phyloP scores from a whole-genome alignment of 2,797 vertebrate species.

The Cheirogaleus major region DNA sequence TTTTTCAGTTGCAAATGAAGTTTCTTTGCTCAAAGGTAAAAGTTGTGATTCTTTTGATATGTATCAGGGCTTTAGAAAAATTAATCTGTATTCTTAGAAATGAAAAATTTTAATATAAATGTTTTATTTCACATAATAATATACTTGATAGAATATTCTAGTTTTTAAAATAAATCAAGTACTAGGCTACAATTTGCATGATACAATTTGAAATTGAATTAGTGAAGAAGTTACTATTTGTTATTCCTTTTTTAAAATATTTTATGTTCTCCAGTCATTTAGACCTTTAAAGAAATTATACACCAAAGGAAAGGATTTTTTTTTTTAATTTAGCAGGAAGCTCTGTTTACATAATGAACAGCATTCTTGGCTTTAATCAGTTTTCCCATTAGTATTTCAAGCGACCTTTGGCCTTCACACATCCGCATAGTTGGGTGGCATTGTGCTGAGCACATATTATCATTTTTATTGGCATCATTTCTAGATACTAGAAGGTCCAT shows the following conservation, averaged over 20 bases:
- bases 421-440: conserved; percentile 78
- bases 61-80: neutral
- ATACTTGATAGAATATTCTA: neutral
- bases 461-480: conserved; percentile 84
- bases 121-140: conserved; percentile 19
- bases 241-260: conserved; percentile 50
- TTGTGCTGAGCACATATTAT: conserved; percentile 85
- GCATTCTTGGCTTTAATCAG: conserved; percentile 77
- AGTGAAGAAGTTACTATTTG: conserved; percentile 6
- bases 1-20: neutral
- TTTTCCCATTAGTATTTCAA: conserved; percentile 84
- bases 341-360: conserved; percentile 78
- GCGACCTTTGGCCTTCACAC: conserved; percentile 79
- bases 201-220: conserved; percentile 39
- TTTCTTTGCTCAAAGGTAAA: neutral
- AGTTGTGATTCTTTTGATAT: neutral
- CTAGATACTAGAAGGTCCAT: conserved; percentile 80
- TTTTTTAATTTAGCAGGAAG: conserved; percentile 76
- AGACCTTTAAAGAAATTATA: conserved; percentile 64
- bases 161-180: conserved; percentile 32
- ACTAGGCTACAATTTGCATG: neutral
- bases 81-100: conserved; percentile 17
- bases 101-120: neutral
- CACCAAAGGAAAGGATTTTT: conserved; percentile 26
- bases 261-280: conserved; percentile 27